Evolutionary conservation across 2,113 vertebrate genomes (phyloP).

Genomic region (Rhynchomys soricoides): DNA sequence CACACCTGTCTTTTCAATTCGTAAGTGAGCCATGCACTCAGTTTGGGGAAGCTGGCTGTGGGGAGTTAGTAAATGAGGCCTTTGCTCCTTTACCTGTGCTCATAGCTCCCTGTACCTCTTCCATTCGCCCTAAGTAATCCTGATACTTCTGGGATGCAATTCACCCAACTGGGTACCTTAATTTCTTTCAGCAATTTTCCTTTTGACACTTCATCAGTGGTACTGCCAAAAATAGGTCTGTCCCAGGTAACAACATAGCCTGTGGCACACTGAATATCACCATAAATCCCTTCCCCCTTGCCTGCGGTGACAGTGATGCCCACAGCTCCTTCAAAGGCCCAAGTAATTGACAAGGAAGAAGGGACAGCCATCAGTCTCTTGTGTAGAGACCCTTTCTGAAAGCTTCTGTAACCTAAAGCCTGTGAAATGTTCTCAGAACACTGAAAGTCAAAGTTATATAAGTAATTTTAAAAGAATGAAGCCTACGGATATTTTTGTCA

Average conservation of each 20-base stretch:
- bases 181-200: neutral
- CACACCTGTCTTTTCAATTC: neutral
- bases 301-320: neutral
- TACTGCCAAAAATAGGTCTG: neutral
- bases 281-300: neutral
- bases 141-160: neutral
- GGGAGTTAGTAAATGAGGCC: neutral
- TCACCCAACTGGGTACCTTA: neutral
- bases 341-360: neutral
- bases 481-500: neutral
- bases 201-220: constrained; percentile 1
- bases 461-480: neutral
- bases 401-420: neutral
- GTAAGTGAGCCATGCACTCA: neutral
- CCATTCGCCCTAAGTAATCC: neutral
- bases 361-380: neutral
- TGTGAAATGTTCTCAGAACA: neutral
- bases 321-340: neutral
- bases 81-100: neutral
- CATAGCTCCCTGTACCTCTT: neutral
- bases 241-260: neutral
- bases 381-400: neutral
- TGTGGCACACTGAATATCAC: neutral
- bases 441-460: neutral
- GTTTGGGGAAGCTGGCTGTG: neutral